These are phyloP conservation scores for Psettodes erumei DNA, from an alignment of 2,113 vertebrate genomes.

Conservation along the genomic window DNA sequence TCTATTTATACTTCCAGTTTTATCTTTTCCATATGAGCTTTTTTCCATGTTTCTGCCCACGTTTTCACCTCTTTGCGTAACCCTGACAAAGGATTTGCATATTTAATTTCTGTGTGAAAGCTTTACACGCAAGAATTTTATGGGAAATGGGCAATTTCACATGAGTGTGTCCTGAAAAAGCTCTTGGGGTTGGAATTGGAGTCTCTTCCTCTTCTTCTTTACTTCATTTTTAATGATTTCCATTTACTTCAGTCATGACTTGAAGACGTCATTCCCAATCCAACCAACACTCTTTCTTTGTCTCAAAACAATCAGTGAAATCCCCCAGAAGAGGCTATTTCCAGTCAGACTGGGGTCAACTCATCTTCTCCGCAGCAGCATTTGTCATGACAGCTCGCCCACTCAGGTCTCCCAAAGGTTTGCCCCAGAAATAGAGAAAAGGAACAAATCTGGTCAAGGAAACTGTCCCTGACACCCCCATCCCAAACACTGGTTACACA, in stretches of 20 bases:
- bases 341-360: constrained; percentile 42
- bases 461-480: background rate
- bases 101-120: constrained; percentile 7
- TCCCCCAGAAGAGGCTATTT: constrained; percentile 37
- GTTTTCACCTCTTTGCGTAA: background rate
- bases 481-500: background rate
- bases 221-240: constrained; percentile 28
- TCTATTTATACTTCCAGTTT: constrained; percentile 19
- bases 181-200: background rate
- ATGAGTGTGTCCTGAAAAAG: background rate
- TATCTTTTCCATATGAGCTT: constrained; percentile 13
- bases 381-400: constrained; percentile 64
- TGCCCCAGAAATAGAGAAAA: constrained; percentile 42
- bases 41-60: constrained; percentile 1
- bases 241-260: background rate
- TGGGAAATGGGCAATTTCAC: background rate
- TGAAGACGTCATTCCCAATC: constrained; percentile 18
- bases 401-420: constrained; percentile 66
- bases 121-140: constrained; percentile 6
- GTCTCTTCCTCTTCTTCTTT: background rate
- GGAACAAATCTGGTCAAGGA: constrained; percentile 25
- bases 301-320: constrained; percentile 37
- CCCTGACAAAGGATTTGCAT: background rate
- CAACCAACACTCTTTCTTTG: constrained; percentile 7
- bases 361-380: constrained; percentile 35